Evolutionary conservation across 92 coral and sea anemone species (phyloP).

Genomic region (Paramuricea clavata): DNA sequence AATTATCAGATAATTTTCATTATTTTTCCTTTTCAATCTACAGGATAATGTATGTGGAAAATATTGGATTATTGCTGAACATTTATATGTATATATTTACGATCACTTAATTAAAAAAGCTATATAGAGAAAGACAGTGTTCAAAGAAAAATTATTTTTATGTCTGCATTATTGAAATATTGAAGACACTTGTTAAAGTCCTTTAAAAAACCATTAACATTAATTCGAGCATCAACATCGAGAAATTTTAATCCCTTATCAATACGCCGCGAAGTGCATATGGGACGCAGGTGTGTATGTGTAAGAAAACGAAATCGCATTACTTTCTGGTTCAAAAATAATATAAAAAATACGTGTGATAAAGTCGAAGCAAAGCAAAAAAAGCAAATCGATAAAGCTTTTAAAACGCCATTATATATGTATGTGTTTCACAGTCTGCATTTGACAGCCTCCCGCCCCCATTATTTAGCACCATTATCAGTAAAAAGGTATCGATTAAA

Average conservation of each 20-base stretch:
- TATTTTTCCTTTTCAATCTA: not conserved
- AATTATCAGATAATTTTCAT: slow-evolving; percentile 11
- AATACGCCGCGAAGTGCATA: not conserved
- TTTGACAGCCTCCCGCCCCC: not conserved
- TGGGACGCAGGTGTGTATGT: slow-evolving; percentile 8
- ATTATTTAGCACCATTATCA: not conserved
- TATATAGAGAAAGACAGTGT: not conserved
- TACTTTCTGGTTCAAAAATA: not conserved
- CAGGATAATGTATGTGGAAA: not conserved
- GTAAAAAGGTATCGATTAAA: slow-evolving; percentile 41
- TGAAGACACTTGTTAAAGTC: slow-evolving; percentile 14
- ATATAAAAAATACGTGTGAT: not conserved
- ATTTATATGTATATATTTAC: no score
- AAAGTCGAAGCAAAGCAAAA: not conserved
- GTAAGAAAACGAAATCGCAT: slow-evolving; percentile 13
- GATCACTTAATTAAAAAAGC: not conserved
- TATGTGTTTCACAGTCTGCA: slow-evolving; percentile 9
- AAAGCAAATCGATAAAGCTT: slow-evolving; percentile 6
- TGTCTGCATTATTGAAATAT: not conserved
- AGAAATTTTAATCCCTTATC: slow-evolving; percentile 28
- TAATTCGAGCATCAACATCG: slow-evolving; percentile 27
- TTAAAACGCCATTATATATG: slow-evolving; percentile 25
- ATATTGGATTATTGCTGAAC: not conserved
- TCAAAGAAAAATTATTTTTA: slow-evolving; percentile 4
- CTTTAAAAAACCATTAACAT: slow-evolving; percentile 29